These are phyloP conservation scores for Protaetia brevitarsis DNA, from an alignment of 1,140 invertebrate species.

Conservation along the genomic window DNA sequence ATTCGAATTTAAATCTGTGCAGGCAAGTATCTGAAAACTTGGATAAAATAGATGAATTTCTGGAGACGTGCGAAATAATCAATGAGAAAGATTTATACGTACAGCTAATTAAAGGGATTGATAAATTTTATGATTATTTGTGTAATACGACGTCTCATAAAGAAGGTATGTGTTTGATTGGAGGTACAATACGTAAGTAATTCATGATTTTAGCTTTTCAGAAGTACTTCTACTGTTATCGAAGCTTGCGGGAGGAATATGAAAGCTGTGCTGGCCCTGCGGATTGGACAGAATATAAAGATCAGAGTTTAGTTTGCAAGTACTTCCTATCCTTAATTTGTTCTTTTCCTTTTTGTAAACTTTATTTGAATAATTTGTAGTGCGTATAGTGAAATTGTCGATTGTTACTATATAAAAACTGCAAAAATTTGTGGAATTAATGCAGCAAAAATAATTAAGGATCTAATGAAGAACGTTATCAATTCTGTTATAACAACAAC, in stretches of 20 bases:
- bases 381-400: constrained; percentile 42
- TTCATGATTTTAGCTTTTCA: constrained; percentile 20
- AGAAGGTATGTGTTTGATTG: background rate
- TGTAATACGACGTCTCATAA: constrained; percentile 27
- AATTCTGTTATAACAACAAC: constrained; percentile 39
- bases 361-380: constrained; percentile 30
- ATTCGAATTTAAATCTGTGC: no score
- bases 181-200: background rate
- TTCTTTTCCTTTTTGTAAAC: background rate
- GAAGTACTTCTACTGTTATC: constrained; percentile 33
- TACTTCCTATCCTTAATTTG: constrained; percentile 23
- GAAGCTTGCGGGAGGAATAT: constrained; percentile 41
- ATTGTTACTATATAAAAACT: constrained; percentile 47
- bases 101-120: constrained; percentile 39
- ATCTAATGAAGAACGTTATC: constrained; percentile 39
- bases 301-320: constrained; percentile 36
- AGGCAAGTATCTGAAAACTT: constrained; percentile 24
- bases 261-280: constrained; percentile 42
- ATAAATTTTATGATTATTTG: constrained; percentile 32
- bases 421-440: constrained; percentile 43
- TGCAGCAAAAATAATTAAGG: constrained; percentile 42
- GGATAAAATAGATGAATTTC: constrained; percentile 35
- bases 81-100: constrained; percentile 35
- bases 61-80: constrained; percentile 32
- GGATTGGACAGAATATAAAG: constrained; percentile 45